Evolutionary conservation across 2,888 invertebrate species (phyloP), one percentile per base, ranked within the genome.

Genomic region (Rutpela maculata): DNA sequence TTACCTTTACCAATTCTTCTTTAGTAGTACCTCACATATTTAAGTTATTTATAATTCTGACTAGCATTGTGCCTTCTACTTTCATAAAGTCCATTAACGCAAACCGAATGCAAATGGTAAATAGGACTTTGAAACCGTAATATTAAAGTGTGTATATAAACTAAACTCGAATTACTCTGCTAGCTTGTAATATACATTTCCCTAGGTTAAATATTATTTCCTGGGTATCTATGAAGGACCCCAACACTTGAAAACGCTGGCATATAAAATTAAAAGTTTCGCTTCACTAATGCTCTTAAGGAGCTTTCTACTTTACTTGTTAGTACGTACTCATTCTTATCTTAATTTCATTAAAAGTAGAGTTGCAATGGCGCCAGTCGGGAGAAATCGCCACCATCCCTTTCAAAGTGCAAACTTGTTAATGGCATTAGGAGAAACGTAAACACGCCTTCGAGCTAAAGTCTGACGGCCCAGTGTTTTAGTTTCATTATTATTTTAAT

Each of bases 341-440:
- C 65, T 62, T 65, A 65, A 65, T 65, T 65, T 65, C 65, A 43
- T 65, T 65, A 65, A 65, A 65, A 65, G 38, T 65, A 65, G 38
- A 65, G 43, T 65, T 65, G 18, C 65, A 18, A 26, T 17, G 43
- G 43, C 18, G 17, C 65, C 38, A 11, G 19, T 2, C 10, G 17
- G 35, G 35, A 43, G 43, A 17, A 17, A 65, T 35, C 43, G 43
- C 17, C 18, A 6, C 15, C 43, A 43, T 43, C 19, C 43, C n/a
- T 35, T n/a, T 35, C 62, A 10, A 22, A 43, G 43, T 12, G 65
- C 65, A 65, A 65, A 43, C 65, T 65, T 43, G 65, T 19, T 65
- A 65, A 65, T 17, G 12, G 65, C 10, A 65, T 65, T 65, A 65
- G 35, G 17, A 17, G 17, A 17, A 43, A 38, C 7, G 65, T 15